Conservation (phyloP, 1,140 invertebrate species). For the Hydropsyche tenuis region DNA sequence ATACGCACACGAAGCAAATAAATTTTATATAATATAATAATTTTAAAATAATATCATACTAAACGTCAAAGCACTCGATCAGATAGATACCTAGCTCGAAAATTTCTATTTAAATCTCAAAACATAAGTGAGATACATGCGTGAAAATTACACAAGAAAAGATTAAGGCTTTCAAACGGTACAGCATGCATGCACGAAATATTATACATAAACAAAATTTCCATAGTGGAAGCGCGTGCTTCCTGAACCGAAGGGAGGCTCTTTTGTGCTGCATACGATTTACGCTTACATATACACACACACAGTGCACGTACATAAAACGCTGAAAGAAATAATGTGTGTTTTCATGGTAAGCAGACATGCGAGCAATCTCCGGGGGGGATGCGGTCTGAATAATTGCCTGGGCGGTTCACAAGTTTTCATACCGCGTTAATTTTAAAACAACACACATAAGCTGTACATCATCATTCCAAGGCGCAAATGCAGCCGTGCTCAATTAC, state of each 20-base stretch:
- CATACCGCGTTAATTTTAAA: slow-evolving; percentile 44
- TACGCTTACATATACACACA: neutral
- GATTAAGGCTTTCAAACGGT: no score
- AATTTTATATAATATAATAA: no score
- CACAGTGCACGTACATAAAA: neutral
- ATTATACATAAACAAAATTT: slow-evolving; percentile 1
- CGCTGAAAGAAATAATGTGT: slow-evolving; percentile 30
- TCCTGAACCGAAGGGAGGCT: neutral
- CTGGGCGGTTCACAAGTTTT: slow-evolving; percentile 36
- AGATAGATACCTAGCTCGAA: no score
- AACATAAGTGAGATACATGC: no score
- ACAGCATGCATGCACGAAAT: no score
- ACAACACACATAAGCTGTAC: slow-evolving; percentile 35
- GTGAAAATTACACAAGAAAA: no score
- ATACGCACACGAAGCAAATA: no score
- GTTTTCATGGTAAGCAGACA: slow-evolving; percentile 38
- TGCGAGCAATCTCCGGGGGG: slow-evolving; percentile 37
- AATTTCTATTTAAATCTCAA: no score
- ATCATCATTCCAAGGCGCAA: slow-evolving; percentile 34
- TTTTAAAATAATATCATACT: no score
- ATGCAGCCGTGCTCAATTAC: neutral
- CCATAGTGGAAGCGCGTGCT: slow-evolving; percentile 2
- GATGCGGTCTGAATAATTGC: slow-evolving; percentile 41
- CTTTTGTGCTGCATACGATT: slow-evolving; percentile 26
- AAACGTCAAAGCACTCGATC: no score